Evolutionary conservation across 2,888 invertebrate genomes (phyloP).

Genomic region (Pristionchus maxplancki): DNA sequence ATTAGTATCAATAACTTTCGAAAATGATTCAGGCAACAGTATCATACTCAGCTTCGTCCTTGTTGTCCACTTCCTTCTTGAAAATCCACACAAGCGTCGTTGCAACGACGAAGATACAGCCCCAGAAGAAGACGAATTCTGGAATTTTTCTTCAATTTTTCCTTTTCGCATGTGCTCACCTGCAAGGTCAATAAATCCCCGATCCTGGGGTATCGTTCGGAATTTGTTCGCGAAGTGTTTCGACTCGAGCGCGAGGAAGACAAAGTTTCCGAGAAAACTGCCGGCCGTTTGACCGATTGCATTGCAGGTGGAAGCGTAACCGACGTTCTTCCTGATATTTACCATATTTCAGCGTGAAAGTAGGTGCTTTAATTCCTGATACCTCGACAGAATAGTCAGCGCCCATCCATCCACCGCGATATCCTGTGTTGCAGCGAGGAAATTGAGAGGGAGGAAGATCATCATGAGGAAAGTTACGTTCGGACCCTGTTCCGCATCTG

Average conservation of each 20-base stretch:
- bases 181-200: slow-evolving; percentile 83
- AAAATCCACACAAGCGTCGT: slow-evolving; percentile 91
- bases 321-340: slow-evolving; percentile 88
- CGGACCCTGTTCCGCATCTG: slow-evolving; percentile 76
- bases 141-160: slow-evolving; percentile 58
- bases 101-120: slow-evolving; percentile 89
- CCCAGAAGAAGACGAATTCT: slow-evolving; percentile 96
- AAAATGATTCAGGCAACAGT: neutral
- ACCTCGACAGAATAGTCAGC: slow-evolving; percentile 96
- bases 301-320: slow-evolving; percentile 98
- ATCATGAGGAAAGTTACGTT: slow-evolving; percentile 88
- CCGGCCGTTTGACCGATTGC: slow-evolving; percentile 98
- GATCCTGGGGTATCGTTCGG: slow-evolving; percentile 84
- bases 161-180: slow-evolving; percentile 59
- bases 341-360: slow-evolving; percentile 62
- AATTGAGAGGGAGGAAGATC: slow-evolving; percentile 92
- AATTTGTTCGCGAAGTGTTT: slow-evolving; percentile 95
- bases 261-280: slow-evolving; percentile 83
- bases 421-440: slow-evolving; percentile 98
- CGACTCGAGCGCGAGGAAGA: slow-evolving; percentile 96
- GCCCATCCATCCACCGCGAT: slow-evolving; percentile 99
- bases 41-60: slow-evolving; percentile 51
- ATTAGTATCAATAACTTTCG: neutral
- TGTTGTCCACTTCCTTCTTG: slow-evolving; percentile 86
- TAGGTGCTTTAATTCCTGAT: slow-evolving; percentile 50